Base-by-base conservation (phyloP, 2,888 invertebrate species). In the Ceriagrion tenellum region DNA sequence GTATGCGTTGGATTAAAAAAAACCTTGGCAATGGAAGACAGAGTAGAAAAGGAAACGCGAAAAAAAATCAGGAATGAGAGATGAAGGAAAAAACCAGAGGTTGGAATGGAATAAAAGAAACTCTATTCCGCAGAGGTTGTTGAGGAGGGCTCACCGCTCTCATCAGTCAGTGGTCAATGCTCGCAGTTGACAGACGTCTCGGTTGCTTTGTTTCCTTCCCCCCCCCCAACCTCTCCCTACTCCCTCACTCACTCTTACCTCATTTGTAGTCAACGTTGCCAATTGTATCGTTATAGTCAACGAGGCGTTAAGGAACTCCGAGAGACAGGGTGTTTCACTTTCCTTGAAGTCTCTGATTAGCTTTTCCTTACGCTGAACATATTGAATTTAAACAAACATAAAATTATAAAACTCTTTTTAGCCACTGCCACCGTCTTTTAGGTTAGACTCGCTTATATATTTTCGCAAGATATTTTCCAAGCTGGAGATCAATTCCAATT, bases 101-200 rank as follows among this genome's bases (percentile, higher is more conserved):
- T 40, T 47, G 88, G 40, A 91, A 74, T 47, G 93, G 55, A 93
- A 93, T 47, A n/a, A 69, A 69, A 69, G 59, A n/a, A 69, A 23
- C 47, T 47, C 16, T 47, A n/a, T 63, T 93, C 47, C 4, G 47
- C 23, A 13, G 69, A 69, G 26, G n/a, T n/a, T 47, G 40, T 93
- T 69, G 69, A 69, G 69, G 69, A 69, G 69, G 2, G n/a, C 23
- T 69, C 59, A 40, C 69, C 40, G 63, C 40, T 91, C 40, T 91
- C 30, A n/a, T 59, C 12, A 47, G 69, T 63, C 40, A 55, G 47
- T 93, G 93, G 74, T 69, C 55, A 26, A 69, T 93, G 93, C 8
- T 89, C 89, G 55, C 23, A 8, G 74, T 74, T 74, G 63, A 93
- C 93, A 47, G 74, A 30, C 30, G 30, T 91, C 90, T 40, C 23